phyloP scores from a whole-genome alignment of 2,888 invertebrate genomes.

The Pseudococcus jackbeardsleyi region DNA sequence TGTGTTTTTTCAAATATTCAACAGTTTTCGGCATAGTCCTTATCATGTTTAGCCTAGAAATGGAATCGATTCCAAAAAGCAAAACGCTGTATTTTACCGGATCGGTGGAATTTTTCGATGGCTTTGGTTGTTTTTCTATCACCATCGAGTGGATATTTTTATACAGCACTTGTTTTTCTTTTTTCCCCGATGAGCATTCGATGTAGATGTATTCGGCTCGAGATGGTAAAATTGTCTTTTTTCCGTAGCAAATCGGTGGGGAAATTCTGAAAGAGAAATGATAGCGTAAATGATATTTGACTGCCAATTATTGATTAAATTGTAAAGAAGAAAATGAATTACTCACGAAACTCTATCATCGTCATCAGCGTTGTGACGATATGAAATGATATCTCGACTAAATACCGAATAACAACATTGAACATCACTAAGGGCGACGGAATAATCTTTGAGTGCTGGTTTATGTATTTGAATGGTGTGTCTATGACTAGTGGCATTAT shows the following conservation, averaged over 20 bases:
- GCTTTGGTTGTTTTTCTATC: slow-evolving; percentile 70
- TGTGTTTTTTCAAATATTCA: slow-evolving; percentile 77
- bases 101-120: slow-evolving; percentile 66
- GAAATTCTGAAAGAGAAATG: neutral
- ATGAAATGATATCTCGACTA: slow-evolving; percentile 66
- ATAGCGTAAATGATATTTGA: neutral
- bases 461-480: slow-evolving; percentile 63
- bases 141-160: slow-evolving; percentile 74
- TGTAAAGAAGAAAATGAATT: slow-evolving; percentile 4
- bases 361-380: slow-evolving; percentile 59
- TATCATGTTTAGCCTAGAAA: slow-evolving; percentile 83
- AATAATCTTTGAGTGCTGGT: slow-evolving; percentile 29
- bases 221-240: neutral
- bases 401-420: slow-evolving; percentile 70
- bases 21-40: slow-evolving; percentile 82
- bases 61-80: slow-evolving; percentile 87
- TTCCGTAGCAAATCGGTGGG: neutral
- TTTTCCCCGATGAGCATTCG: neutral
- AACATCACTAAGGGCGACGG: slow-evolving; percentile 66
- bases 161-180: slow-evolving; percentile 70
- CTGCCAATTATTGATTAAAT: neutral
- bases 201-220: slow-evolving; percentile 56
- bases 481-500: slow-evolving; percentile 37
- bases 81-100: slow-evolving; percentile 74
- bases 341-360: slow-evolving; percentile 67